A percentile compares a stretch with the other conserved stretches of the same genome.
Conservation (phyloP, 2,888 invertebrate genomes). For the Epirrhoe tristata region DNA sequence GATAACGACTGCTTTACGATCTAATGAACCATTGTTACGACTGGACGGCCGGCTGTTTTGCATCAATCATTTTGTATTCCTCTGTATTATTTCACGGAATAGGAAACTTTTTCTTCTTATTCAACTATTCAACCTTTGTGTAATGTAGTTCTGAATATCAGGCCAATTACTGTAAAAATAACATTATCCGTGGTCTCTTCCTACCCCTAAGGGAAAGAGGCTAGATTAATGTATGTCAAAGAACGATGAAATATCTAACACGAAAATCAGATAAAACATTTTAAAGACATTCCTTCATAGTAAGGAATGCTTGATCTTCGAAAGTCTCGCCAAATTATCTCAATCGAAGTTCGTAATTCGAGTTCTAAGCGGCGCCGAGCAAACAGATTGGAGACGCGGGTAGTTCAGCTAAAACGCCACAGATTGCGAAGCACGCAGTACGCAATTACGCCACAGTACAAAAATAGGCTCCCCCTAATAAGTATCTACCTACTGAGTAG, state of each 20-base stretch:
- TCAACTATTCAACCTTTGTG: no score
- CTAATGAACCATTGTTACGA: slow-evolving; percentile 9
- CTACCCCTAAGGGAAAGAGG: no score
- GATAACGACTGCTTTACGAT: slow-evolving; percentile 18
- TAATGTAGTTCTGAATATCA: no score
- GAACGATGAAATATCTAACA: background rate
- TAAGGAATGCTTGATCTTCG: background rate
- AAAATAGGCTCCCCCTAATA: background rate
- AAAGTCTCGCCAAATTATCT: slow-evolving; percentile 11
- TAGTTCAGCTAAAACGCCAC: slow-evolving; percentile 9
- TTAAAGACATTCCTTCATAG: background rate
- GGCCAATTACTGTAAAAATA: no score
- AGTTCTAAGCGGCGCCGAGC: slow-evolving; percentile 13
- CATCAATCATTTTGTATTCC: background rate
- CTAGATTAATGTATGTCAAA: no score
- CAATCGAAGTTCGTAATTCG: slow-evolving; percentile 12
- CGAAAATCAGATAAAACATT: background rate
- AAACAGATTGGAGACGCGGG: slow-evolving; percentile 12
- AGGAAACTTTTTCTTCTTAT: background rate
- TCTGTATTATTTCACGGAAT: background rate
- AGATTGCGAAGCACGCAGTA: slow-evolving; percentile 3
- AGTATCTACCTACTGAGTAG: slow-evolving; percentile 8
- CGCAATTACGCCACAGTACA: background rate
- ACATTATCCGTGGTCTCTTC: no score
- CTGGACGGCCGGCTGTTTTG: background rate